Conservation (phyloP, 2,113 vertebrate species). For the Mus pahari region DNA sequence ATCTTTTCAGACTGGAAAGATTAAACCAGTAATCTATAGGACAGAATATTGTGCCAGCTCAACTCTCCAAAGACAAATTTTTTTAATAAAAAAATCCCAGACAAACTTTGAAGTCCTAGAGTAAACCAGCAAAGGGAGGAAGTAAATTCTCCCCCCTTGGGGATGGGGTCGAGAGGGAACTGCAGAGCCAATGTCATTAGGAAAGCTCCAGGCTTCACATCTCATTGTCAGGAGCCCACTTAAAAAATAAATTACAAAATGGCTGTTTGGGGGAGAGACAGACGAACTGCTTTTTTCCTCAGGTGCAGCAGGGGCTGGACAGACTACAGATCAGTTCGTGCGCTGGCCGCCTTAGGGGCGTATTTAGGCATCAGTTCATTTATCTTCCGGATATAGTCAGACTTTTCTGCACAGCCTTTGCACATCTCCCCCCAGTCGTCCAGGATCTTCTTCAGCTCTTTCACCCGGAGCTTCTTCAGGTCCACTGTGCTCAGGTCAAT, state of each 20-base stretch:
- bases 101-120: conserved; percentile 83
- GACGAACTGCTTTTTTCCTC: conserved; percentile 65
- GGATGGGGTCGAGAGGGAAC: background rate
- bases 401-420: conserved; percentile 97
- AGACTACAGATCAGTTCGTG: conserved; percentile 94
- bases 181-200: conserved; percentile 75
- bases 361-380: conserved; percentile 98
- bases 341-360: conserved; percentile 93
- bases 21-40: background rate
- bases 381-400: conserved; percentile 97
- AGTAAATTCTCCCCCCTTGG: background rate
- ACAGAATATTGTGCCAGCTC: conserved; percentile 41
- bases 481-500: conserved; percentile 96
- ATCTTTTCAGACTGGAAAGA: background rate
- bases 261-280: conserved; percentile 69
- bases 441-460: conserved; percentile 97
- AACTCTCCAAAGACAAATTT: conserved; percentile 69
- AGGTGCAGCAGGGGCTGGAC: conserved; percentile 59
- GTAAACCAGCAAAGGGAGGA: conserved; percentile 77
- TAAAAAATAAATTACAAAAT: conserved; percentile 86
- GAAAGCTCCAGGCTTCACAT: conserved; percentile 76
- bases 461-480: conserved; percentile 96
- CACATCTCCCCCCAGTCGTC: conserved; percentile 98
- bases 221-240: conserved; percentile 75
- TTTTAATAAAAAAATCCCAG: conserved; percentile 88